Evolutionary conservation across 2,113 vertebrate genomes (phyloP), one percentile per base, ranked within the genome.

Genomic region (Rattus rattus): DNA sequence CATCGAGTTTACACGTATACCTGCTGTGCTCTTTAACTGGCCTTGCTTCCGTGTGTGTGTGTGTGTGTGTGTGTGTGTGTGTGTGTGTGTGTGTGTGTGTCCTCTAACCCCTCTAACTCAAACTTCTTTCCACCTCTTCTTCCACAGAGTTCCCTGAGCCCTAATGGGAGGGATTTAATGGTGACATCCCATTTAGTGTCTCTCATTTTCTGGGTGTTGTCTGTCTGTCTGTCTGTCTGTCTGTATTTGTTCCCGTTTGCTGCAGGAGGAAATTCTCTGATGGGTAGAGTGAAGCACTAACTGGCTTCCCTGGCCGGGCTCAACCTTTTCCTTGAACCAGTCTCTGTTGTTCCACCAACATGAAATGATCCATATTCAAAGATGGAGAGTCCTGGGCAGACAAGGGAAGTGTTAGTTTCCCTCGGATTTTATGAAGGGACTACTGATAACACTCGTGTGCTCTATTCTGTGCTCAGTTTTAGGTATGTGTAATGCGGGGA

Each of bases 321-420:
- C 59, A n/a, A 54, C 11, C 61, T 72, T 17, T 75, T 59, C 79
- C 65, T 84, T 72, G 43, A 84, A 56, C 76, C 77, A 73, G 3
- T 5, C 43, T 69, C 87, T 94, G 13, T 33, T n/a, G 30, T 95
- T 65, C 81, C 49, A 88, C 52, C 72, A 69, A 9, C 39, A 88
- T 28, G 52, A 47, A 96, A 61, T 67, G 83, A 90, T 87, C 69
- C 28, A 72, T 67, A 92, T 43, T 83, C 36, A 76, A 93, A 77
- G 24, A 14, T 33, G 6, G 52, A 8, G 56, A 63, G 39, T 81
- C 13, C 36, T 79, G 9, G 86, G 36, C 70, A 90, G 69, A 47
- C 6, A 26, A 94, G 47, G 16, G 39, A 59, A 30, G 28, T 5
- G 39, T 88, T 10, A 30, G 10, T 77, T 54, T 33, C 43, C 43